A percentile compares a stretch with the other conserved stretches of the same genome.
Evolutionary conservation across 2,113 vertebrate genomes (phyloP).

Genomic region (Drymodes brunneopygia): DNA sequence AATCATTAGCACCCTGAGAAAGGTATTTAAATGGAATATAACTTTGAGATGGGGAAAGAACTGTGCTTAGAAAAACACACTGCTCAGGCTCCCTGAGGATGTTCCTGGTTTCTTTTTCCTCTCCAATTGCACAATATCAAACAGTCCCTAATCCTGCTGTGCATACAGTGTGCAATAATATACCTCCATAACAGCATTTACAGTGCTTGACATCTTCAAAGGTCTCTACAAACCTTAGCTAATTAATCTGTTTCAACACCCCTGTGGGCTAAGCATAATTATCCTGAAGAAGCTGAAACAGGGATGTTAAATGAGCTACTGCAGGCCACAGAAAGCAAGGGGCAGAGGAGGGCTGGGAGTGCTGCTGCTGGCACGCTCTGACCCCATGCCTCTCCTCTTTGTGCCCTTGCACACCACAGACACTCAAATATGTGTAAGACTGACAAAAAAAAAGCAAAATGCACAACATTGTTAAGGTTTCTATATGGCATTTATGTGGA

Average conservation of each 20-base stretch:
- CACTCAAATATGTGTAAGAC: not conserved
- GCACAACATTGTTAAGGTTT: not conserved
- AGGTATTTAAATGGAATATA: not conserved
- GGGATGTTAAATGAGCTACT: not conserved
- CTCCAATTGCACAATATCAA: not conserved
- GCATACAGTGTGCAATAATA: not conserved
- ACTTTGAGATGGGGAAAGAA: not conserved
- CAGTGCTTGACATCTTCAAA: constrained; percentile 14
- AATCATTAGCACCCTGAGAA: not conserved
- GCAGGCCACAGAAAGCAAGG: not conserved
- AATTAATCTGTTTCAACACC: constrained; percentile 17
- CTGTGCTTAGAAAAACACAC: not conserved
- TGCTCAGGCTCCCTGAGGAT: not conserved
- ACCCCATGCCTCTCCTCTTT: not conserved
- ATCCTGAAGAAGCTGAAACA: not conserved
- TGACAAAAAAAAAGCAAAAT: not conserved
- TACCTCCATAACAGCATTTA: not conserved
- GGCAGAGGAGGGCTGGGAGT: not conserved
- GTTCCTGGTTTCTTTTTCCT: not conserved
- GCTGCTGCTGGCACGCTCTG: rapidly evolving
- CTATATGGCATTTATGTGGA: not conserved
- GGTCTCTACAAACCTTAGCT: not conserved
- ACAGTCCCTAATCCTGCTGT: not conserved
- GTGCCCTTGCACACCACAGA: not conserved
- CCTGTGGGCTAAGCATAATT: not conserved